A percentile compares a stretch with the other conserved stretches of the same genome.
Evolutionary conservation across 2,888 invertebrate species (phyloP).

Genomic region (Phortica magna): DNA sequence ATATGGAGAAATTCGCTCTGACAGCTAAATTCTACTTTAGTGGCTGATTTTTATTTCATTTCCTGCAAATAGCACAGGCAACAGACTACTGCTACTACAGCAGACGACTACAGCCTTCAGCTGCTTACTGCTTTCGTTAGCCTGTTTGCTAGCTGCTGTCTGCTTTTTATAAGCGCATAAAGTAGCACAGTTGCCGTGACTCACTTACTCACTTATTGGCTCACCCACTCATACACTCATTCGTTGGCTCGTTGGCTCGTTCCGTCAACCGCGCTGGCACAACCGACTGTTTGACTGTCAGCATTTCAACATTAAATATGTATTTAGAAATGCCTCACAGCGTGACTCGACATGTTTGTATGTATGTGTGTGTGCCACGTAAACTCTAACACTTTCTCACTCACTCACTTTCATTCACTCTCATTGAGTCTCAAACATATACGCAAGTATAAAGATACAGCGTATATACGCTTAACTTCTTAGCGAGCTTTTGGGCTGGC

Average conservation of each 20-base stretch:
- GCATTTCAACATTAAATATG: constrained; percentile 61
- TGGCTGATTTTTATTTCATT: constrained; percentile 62
- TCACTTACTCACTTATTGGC: not conserved
- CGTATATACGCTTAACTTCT: not conserved
- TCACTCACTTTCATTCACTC: too few relatives aligned
- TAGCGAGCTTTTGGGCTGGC: not conserved
- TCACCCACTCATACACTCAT: not conserved
- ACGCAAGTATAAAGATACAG: not conserved
- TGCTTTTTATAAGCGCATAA: constrained; percentile 19
- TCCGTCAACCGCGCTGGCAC: too few relatives aligned
- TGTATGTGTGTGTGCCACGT: not conserved
- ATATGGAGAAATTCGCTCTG: constrained; percentile 67
- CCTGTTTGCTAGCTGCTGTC: constrained; percentile 40
- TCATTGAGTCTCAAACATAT: not conserved
- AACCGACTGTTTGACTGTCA: constrained; percentile 31
- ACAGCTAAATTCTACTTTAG: constrained; percentile 64
- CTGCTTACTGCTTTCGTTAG: constrained; percentile 57
- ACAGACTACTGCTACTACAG: too few relatives aligned
- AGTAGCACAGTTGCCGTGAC: constrained; percentile 5
- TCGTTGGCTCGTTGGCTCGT: too few relatives aligned
- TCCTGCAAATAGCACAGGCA: constrained; percentile 33
- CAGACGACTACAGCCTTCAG: constrained; percentile 12
- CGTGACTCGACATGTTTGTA: not conserved
- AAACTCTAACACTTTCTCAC: too few relatives aligned
- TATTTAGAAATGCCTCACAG: constrained; percentile 53